These are phyloP conservation scores for Alauda arvensis DNA, from an alignment of 2,797 vertebrate species.

Conservation along the genomic window DNA sequence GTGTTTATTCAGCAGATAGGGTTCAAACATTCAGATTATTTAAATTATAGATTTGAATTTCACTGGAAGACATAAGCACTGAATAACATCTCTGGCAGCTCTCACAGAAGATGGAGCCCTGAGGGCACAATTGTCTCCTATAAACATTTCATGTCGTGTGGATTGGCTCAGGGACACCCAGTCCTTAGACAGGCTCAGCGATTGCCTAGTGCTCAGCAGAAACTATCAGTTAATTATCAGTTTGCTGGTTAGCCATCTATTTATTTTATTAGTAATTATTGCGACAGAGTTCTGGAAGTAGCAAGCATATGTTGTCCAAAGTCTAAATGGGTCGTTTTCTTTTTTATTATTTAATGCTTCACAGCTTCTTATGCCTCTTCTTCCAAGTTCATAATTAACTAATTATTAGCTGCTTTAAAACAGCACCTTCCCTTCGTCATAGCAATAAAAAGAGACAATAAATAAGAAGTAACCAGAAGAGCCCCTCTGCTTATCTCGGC, in stretches of 20 bases:
- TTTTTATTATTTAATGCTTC: constrained; percentile 75
- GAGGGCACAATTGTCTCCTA: constrained; percentile 80
- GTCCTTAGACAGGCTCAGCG: constrained; percentile 61
- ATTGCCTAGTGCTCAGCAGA: constrained; percentile 77
- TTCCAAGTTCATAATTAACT: constrained; percentile 84
- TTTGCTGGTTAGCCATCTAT: constrained; percentile 82
- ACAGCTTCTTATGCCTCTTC: constrained; percentile 69
- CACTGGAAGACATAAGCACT: constrained; percentile 83
- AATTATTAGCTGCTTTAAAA: constrained; percentile 80
- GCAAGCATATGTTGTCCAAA: constrained; percentile 76
- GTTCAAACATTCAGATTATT: constrained; percentile 95
- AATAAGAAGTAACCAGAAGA: constrained; percentile 77
- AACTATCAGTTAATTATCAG: constrained; percentile 85
- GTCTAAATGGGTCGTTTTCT: constrained; percentile 73
- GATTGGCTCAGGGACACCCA: constrained; percentile 73
- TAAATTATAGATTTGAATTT: constrained; percentile 92
- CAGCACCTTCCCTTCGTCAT: constrained; percentile 73
- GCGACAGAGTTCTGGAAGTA: constrained; percentile 73
- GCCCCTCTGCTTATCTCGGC: constrained; percentile 70
- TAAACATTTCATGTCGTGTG: constrained; percentile 80
- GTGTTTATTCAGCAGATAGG: constrained; percentile 93
- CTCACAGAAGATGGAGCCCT: constrained; percentile 79
- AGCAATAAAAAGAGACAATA: constrained; percentile 80
- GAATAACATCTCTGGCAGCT: constrained; percentile 87
- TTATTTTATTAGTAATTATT: constrained; percentile 88